Percentiles rank a stretch among this genome's conserved stretches.
Evolutionary conservation across 1,140 invertebrate species (phyloP).

Genomic region (Conopomorpha cramerella): DNA sequence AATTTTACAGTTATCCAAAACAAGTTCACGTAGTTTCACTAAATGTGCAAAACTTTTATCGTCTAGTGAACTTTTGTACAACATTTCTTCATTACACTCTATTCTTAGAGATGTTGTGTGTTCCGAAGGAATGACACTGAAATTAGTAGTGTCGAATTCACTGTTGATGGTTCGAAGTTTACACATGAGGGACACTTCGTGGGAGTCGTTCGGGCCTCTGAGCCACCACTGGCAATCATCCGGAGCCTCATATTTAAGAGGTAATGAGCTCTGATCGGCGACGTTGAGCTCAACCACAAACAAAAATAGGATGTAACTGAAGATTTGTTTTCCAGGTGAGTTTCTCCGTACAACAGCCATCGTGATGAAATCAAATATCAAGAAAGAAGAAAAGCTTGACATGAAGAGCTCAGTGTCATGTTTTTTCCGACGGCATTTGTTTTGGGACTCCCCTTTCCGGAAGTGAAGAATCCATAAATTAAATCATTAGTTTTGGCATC

Average conservation of each 20-base stretch:
- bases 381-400: slow-evolving; percentile 54
- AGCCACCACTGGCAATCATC: slow-evolving; percentile 81
- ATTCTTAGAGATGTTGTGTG: slow-evolving; percentile 80
- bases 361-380: slow-evolving; percentile 47
- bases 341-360: slow-evolving; percentile 35
- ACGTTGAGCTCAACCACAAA: slow-evolving; percentile 47
- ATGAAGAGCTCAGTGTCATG: slow-evolving; percentile 51
- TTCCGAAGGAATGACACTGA: slow-evolving; percentile 82
- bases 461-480: slow-evolving; percentile 56
- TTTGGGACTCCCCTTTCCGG: slow-evolving; percentile 42
- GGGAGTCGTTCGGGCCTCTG: slow-evolving; percentile 57
- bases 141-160: slow-evolving; percentile 84
- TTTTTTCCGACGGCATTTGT: slow-evolving; percentile 55
- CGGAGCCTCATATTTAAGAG: slow-evolving; percentile 76
- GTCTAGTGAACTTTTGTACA: slow-evolving; percentile 73
- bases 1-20: slow-evolving; percentile 85
- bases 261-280: slow-evolving; percentile 59
- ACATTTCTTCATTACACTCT: slow-evolving; percentile 75
- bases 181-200: slow-evolving; percentile 79
- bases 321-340: slow-evolving; percentile 23
- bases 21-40: slow-evolving; percentile 74
- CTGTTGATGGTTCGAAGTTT: slow-evolving; percentile 79
- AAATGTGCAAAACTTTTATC: slow-evolving; percentile 81
- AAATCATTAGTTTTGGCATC: slow-evolving; percentile 35
- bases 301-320: slow-evolving; percentile 38